A percentile compares a stretch with the other conserved stretches of the same genome.
Evolutionary conservation across 2,888 invertebrate species (phyloP).

Genomic region (Gryllus longicercus): DNA sequence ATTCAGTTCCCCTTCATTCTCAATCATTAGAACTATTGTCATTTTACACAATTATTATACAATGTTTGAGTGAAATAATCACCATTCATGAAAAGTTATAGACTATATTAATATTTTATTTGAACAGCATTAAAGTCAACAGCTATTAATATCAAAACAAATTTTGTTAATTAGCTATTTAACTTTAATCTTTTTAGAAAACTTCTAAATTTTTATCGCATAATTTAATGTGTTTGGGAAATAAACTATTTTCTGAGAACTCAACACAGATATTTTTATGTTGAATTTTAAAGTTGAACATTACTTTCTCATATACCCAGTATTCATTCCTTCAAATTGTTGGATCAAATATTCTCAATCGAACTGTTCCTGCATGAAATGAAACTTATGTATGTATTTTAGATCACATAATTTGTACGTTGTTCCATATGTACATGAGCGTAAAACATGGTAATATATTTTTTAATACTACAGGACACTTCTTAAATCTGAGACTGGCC

Average conservation of each 20-base stretch:
- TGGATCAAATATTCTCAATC: neutral
- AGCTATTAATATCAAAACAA: too few relatives aligned
- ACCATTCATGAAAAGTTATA: too few relatives aligned
- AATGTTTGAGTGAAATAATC: too few relatives aligned
- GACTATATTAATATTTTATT: too few relatives aligned
- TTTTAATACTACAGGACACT: neutral
- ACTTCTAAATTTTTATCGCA: neutral
- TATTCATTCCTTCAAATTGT: neutral
- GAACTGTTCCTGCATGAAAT: neutral
- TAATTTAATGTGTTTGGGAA: neutral
- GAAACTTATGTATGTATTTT: conserved; percentile 11
- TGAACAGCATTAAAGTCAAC: too few relatives aligned
- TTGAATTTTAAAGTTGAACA: neutral
- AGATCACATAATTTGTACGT: neutral
- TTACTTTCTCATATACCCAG: neutral
- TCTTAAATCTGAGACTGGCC: neutral
- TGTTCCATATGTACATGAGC: neutral
- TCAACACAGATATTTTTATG: neutral
- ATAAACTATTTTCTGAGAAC: neutral
- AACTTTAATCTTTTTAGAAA: too few relatives aligned
- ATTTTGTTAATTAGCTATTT: too few relatives aligned
- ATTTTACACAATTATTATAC: too few relatives aligned
- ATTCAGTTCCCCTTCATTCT: too few relatives aligned
- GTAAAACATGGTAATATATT: neutral
- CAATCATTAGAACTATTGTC: too few relatives aligned